These are phyloP conservation scores for Eilema depressum DNA, from an alignment of 2,888 invertebrate genomes.

Conservation along the genomic window DNA sequence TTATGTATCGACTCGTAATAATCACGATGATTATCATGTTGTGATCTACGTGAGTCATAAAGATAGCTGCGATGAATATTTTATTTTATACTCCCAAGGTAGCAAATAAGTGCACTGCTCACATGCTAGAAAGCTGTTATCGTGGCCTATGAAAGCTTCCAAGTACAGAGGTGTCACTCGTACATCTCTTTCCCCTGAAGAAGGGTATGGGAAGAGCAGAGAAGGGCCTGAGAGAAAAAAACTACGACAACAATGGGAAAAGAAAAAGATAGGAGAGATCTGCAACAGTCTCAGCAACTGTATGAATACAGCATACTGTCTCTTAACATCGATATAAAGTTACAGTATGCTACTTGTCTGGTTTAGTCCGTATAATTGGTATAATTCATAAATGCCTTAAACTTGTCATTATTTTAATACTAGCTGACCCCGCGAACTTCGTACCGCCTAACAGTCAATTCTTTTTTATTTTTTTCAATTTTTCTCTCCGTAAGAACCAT, in stretches of 20 bases:
- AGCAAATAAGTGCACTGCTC: too few relatives aligned
- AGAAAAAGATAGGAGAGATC: neutral
- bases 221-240: neutral
- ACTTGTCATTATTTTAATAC: neutral
- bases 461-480: too few relatives aligned
- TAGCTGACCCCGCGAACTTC: too few relatives aligned
- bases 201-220: neutral
- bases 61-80: neutral
- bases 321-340: neutral
- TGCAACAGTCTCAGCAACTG: neutral
- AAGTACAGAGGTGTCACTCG: neutral
- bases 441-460: too few relatives aligned
- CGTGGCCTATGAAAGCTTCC: neutral
- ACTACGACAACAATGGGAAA: neutral
- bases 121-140: neutral
- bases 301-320: neutral
- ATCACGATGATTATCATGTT: neutral
- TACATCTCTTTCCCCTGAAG: neutral
- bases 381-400: neutral
- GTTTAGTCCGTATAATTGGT: neutral
- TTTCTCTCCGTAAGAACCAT: too few relatives aligned
- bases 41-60: neutral
- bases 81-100: neutral
- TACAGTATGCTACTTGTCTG: neutral
- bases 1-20: neutral